Base-by-base conservation (phyloP, 2,797 vertebrate species). In the Siniperca undulata region DNA sequence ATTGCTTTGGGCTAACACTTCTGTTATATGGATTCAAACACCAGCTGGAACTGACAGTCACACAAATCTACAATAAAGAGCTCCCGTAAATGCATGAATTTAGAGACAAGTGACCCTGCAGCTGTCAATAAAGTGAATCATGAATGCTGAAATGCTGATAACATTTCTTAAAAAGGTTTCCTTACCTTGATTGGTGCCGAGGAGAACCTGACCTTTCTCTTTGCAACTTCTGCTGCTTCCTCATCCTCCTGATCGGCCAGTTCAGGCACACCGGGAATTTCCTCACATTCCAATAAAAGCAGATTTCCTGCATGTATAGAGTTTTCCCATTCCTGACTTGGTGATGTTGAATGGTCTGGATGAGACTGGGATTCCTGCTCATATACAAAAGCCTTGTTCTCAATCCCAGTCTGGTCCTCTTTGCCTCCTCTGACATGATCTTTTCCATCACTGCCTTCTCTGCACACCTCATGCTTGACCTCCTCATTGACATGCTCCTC, bases 181-280 rank as follows among this genome's bases (percentile, higher is more conserved):
- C 76, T 74, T 95, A 97, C 97, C 96, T 96, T 97, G 78, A 98
- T 97, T 59, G 97, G 96, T 70, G 96, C 95, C 5, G 95, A 95
- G 67, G 97, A 97, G 92, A 98, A 98, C 69, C 90, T 95, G 82
- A 98, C 96, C 89, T 93, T 96, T 85, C 95, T 93, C 65, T 85
- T 91, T 36, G 0, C 80, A 30, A 78, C 74, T 55, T 94, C 64
- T 4, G 62, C 73, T 38, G 27, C 71, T 4, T 85, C 85, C 56
- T 81, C 85, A 8, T 74, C 94, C 52, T 96, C 96, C 74, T 96
- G 91, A 64, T 96, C 94, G 12, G 94, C 90, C 66, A 96, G 93
- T 56, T 96, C 96, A 83, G 96, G 94, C 86, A 97, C 77, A 50
- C 97, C 97, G 58, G 97, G 95, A 88, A 97, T 93, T 88, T 98